Evolutionary conservation across 2,888 invertebrate species (phyloP), one percentile per base, ranked within the genome.

Genomic region (Papilio elwesi): DNA sequence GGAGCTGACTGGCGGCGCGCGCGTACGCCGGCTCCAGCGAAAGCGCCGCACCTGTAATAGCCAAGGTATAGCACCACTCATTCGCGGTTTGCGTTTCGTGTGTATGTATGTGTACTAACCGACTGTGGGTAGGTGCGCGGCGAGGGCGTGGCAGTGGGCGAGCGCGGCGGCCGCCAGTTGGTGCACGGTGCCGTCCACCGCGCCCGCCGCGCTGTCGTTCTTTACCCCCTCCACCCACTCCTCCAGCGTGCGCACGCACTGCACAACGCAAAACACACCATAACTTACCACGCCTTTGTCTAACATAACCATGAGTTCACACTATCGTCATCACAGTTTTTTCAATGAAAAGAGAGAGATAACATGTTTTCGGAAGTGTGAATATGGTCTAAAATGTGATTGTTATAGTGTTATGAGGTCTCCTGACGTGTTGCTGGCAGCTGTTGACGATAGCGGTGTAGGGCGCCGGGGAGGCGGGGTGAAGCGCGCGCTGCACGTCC

Each of bases 171-270:
- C 98, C 0, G 99, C 98, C 74, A 98, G 94, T 90, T 99, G 98
- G 86, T 99, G 99, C 49, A 99, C 99, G 0, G 99, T 99, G 74
- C 99, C 99, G 94, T 99, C 99, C 85, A 97, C 97, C 0, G 99
- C 98, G 83, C 99, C 96, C 74, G 96, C 95, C 77, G 96, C 96
- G 65, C 95, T 94, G 86, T 98, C 98, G 38, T 94, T 95, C 76
- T 97, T 95, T 48, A 99, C 96, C 74, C 97, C 97, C 83, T 98
- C 98, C 74, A 98, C 96, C 89, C 99, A 99, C 84, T 98, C 98
- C 86, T 99, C 98, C 79, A 99, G 89, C 10, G 98, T 97, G 87
- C 97, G 97, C 51, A 97, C 95, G 73, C 98, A 98, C 98, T 98
- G 80, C 12, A 70, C 15, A 53, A 74, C 62, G 26, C 38, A 6